phyloP scores from a whole-genome alignment of 1,140 invertebrate genomes.

The Tetraneura akinire region DNA sequence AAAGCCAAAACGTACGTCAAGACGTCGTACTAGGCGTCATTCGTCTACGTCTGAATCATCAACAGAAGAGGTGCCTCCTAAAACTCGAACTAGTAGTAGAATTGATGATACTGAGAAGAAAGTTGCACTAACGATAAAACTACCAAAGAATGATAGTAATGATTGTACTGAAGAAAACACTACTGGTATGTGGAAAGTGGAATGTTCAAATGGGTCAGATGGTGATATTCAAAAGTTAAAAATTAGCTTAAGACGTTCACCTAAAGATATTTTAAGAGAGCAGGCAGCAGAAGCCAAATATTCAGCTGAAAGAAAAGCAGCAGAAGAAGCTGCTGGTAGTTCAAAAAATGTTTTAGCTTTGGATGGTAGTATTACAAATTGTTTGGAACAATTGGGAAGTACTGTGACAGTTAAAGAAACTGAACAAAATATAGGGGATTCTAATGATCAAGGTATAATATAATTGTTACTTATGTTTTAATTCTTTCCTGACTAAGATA shows the following conservation, averaged over 20 bases:
- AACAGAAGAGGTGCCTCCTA: constrained; percentile 17
- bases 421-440: constrained; percentile 52
- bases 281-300: constrained; percentile 53
- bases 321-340: constrained; percentile 37
- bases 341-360: constrained; percentile 22
- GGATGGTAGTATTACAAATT: constrained; percentile 44
- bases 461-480: too few relatives aligned
- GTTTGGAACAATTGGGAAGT: constrained; percentile 55
- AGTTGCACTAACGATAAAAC: constrained; percentile 32
- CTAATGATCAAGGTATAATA: constrained; percentile 52
- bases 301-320: constrained; percentile 44
- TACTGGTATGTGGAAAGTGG: constrained; percentile 62
- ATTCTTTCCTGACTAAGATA: not conserved
- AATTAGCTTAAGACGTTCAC: constrained; percentile 61
- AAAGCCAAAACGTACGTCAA: constrained; percentile 38
- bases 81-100: constrained; percentile 14
- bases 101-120: constrained; percentile 18
- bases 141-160: constrained; percentile 35
- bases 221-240: constrained; percentile 64
- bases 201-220: constrained; percentile 61
- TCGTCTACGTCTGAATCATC: constrained; percentile 34
- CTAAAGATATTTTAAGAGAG: constrained; percentile 56
- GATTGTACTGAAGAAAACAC: constrained; percentile 50
- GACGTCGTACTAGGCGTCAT: constrained; percentile 36
- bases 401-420: constrained; percentile 54